Base-by-base conservation (phyloP, 2,888 invertebrate genomes). In the Leucania comma region DNA sequence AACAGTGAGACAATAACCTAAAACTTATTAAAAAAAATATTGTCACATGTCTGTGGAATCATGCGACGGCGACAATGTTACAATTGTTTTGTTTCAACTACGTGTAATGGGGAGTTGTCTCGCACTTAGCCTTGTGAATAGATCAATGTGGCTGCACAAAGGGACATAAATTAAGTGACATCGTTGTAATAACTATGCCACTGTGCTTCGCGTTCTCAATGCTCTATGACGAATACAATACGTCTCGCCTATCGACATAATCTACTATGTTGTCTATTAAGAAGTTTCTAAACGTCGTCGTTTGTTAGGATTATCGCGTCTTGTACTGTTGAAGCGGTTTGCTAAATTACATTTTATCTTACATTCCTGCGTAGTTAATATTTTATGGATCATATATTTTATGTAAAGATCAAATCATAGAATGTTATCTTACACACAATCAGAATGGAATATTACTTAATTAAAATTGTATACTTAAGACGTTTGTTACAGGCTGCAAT, bases 111-210 rank as follows among this genome's bases (percentile, higher is more conserved):
- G 79, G 83, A 82, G 78, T 74, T 46, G 71, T 67, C 66, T 72
- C 70, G 70, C 69, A 70, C 77, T 71, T 79, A 78, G 72, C 76
- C 74, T 80, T 85, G 80, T 82, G 80, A 81, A 81, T 83, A 82
- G 75, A 85, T 83, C 70, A 78, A 81, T 86, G 83, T 78, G 80
- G 80, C 68, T 75, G 67, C 76, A 89, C 86, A 88, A 89, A 88
- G 87, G 83, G 80, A 74, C 81, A 88, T 89, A 87, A 89, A 86
- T 86, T 78, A 86, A 82, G 78, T 80, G 83, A 73, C 85, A 85
- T 85, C 69, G 85, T 72, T 73, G 80, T 80, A 72, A 80, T 78
- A 86, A 78, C 78, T 81, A 80, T 80, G 86, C 75, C 77, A 86
- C 80, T 83, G 81, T 81, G 80, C 75, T 75, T 73, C 75, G 69